Evolutionary conservation across 1,140 invertebrate genomes (phyloP).

Genomic region (Carposina sasakii): DNA sequence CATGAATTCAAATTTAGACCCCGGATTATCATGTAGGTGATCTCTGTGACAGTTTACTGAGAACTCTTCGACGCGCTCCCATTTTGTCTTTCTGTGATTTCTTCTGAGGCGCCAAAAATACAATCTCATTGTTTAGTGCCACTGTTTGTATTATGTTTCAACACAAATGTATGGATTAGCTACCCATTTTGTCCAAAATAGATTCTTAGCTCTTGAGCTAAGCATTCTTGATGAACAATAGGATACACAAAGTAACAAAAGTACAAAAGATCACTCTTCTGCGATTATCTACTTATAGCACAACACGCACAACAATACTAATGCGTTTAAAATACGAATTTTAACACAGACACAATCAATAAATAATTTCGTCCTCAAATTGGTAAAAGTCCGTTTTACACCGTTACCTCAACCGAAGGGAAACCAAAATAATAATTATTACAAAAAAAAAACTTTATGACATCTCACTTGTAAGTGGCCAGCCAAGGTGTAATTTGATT

Average conservation of each 20-base stretch:
- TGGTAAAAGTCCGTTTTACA: constrained; percentile 54
- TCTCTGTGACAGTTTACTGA: constrained; percentile 40
- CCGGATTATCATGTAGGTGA: constrained; percentile 53
- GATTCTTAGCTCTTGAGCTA: no score
- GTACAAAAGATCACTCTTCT: constrained; percentile 6
- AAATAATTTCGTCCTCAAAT: no score
- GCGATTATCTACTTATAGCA: no score
- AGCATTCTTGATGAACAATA: no score
- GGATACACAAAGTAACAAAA: constrained; percentile 10
- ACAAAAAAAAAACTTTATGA: constrained; percentile 64
- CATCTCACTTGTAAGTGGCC: constrained; percentile 65
- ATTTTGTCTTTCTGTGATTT: constrained; percentile 15
- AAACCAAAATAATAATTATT: constrained; percentile 33
- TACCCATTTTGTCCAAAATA: no score
- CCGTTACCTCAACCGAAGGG: constrained; percentile 44
- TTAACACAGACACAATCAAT: no score
- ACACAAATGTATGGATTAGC: constrained; percentile 9
- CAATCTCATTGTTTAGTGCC: no score
- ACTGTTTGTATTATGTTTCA: no score
- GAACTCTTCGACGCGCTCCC: constrained; percentile 28
- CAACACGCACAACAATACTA: no score
- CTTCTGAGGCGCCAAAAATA: no score
- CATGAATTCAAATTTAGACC: constrained; percentile 61
- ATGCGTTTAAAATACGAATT: no score
- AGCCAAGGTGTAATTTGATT: constrained; percentile 71